Base-by-base conservation (phyloP, 2,888 invertebrate species). In the Stictocephala bisonia region DNA sequence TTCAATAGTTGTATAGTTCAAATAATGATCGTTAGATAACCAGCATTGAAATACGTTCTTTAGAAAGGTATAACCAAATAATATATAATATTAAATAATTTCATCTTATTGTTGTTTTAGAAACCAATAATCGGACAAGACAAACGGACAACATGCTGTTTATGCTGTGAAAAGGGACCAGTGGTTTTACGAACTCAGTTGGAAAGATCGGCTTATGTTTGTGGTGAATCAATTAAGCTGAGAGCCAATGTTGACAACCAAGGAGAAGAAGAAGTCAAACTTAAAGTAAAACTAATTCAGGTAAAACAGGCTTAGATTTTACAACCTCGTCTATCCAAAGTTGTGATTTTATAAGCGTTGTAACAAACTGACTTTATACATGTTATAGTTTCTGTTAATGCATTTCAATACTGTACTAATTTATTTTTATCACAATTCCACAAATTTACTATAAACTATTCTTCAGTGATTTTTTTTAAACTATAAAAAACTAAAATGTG, bases 191-290 rank as follows among this genome's bases (percentile, higher is more conserved):
- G 78, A 48, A 89, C 90, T 40, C 89, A 90, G 64, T 83, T 93
- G 69, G 92, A 92, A 80, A 85, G 92, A 74, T 89, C 90, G 6
- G 92, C 92, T 18, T 93, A 92, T 82, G 91, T 92, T 64, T 90
- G 90, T 81, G 91, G 90, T 6, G 91, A 92, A 83, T 89, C 89
- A 78, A 86, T 92, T 76, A 87, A 90, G 80, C 83, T 92, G 56
- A 88, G 89, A 81, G 89, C 90, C 29, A 89, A 90, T 75, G 89
- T 93, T 71, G 90, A 91, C 84, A 91, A 91, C 84, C 90, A 90
- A 81, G 86, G 87, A 73, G 86, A 88, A 77, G 87, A 88, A 79
- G 85, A 86, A 75, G 87, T 87, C 2, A 85, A 87, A 80, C 83
- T 89, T 60, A 86, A 87, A 79, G 86, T 89, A 71, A 86, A 86